Base-by-base conservation (phyloP, 2,888 invertebrate species). In the Tetranychus piercei region DNA sequence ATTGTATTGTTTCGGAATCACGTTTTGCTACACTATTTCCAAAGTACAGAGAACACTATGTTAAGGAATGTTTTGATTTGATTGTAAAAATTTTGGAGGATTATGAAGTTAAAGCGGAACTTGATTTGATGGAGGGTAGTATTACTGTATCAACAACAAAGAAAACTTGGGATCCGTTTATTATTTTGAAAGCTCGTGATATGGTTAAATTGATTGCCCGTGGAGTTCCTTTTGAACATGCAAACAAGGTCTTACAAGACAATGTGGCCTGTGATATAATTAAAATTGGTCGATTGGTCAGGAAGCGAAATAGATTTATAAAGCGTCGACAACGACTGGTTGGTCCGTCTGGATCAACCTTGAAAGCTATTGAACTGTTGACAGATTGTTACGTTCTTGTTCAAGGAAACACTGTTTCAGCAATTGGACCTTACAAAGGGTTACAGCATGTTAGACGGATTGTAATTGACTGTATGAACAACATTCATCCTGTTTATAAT, bases 111-210 rank as follows among this genome's bases (percentile, higher is more conserved):
- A 88, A 89, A 80, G 92, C 91, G 0, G 94, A 95, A 80, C 83
- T 97, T 77, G 96, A 97, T 84, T 85, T 94, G 2, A 86, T 95
- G 6, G 95, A 96, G 85, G 88, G 97, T 69, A 94, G 92, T 80
- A 91, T 99, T 90, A 88, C 89, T 0, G 99, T 99, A 0, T 87
- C 86, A 82, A 99, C 99, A 0, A 95, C 95, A 0, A 86, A 84
- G 15, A 95, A 96, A 85, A 97, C 97, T 1, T 99, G 94, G 94
- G 99, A 99, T 85, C 99, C 99, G 0, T 97, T 90, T 79, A 90
- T 95, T 74, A 92, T 99, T 71, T 86, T 99, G 44, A 97, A 97
- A 84, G 94, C 95, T 0, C 86, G 97, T 77, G 99, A 99, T 82
- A 87, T 97, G 85, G 91, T 99, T 80, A 96, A 94, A 82, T 84